Evolutionary conservation across 92 coral and sea anemone genomes (phyloP).

Genomic region (Muricea muricata): DNA sequence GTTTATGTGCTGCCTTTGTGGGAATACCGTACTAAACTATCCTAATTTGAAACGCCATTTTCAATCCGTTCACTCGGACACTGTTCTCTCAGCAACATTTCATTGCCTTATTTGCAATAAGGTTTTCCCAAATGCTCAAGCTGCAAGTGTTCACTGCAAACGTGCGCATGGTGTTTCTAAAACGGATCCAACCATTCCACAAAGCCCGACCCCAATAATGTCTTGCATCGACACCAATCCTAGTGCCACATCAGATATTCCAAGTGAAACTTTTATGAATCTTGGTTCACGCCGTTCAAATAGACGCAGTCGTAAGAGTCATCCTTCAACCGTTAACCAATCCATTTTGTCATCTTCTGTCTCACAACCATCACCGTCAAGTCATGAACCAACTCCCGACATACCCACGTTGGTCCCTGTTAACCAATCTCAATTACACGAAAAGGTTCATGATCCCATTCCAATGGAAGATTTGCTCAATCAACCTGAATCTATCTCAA

Average conservation of each 20-base stretch:
- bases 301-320: not conserved
- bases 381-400: not conserved
- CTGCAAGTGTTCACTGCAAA: not conserved
- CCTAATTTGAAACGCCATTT: not conserved
- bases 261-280: not conserved
- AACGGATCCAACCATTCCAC: not conserved
- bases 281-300: conserved; percentile 11
- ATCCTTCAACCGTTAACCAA: not conserved
- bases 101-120: not conserved
- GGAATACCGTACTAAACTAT: not conserved
- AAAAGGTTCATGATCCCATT: not conserved
- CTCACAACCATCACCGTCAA: not conserved
- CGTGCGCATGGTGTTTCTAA: conserved; percentile 10
- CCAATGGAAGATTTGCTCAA: not conserved
- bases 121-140: not conserved
- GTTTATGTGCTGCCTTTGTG: not conserved
- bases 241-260: not conserved
- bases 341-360: conserved; percentile 11
- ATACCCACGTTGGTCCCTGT: not conserved
- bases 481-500: not conserved
- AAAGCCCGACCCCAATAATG: conserved; percentile 10
- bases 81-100: not conserved
- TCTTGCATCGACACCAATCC: not conserved
- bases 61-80: not conserved
- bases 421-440: not conserved